These are phyloP conservation scores for Brienomyrus longianalis DNA, from an alignment of 2,113 vertebrate genomes.

Conservation along the genomic window DNA sequence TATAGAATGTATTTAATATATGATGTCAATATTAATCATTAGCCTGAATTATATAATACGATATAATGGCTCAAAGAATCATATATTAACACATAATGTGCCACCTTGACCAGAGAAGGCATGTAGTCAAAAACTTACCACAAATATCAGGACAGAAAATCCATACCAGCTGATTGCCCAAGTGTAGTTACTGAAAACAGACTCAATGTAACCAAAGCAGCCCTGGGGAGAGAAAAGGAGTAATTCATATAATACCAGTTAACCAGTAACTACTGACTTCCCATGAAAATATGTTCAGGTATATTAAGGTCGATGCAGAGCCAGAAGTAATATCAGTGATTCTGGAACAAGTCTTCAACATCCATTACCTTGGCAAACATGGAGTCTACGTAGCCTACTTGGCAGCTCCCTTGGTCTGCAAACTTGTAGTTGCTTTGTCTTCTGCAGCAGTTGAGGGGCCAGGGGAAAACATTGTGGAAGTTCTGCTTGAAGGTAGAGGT, in stretches of 20 bases:
- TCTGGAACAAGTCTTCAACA: background rate
- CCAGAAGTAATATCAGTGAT: background rate
- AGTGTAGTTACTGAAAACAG: slow-evolving; percentile 57
- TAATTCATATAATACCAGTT: background rate
- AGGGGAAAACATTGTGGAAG: slow-evolving; percentile 38
- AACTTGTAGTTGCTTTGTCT: slow-evolving; percentile 47
- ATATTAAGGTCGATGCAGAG: background rate
- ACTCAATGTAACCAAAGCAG: slow-evolving; percentile 60
- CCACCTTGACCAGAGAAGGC: background rate
- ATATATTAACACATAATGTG: background rate
- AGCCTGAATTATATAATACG: background rate
- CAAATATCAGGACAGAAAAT: slow-evolving; percentile 68
- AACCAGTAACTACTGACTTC: no score
- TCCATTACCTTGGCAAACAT: slow-evolving; percentile 50
- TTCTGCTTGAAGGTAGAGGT: slow-evolving; percentile 46
- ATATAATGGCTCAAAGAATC: background rate
- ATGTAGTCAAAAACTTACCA: slow-evolving; percentile 48
- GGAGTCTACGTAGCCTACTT: slow-evolving; percentile 41
- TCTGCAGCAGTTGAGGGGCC: slow-evolving; percentile 62
- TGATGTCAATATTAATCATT: background rate
- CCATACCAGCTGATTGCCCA: slow-evolving; percentile 72
- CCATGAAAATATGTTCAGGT: background rate
- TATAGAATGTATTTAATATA: background rate
- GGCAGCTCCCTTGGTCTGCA: slow-evolving; percentile 43
- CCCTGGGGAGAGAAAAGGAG: slow-evolving; percentile 43